Evolutionary conservation across 2,888 invertebrate species (phyloP), one percentile per base, ranked within the genome.

Genomic region (Zygothrica quintamaculata): DNA sequence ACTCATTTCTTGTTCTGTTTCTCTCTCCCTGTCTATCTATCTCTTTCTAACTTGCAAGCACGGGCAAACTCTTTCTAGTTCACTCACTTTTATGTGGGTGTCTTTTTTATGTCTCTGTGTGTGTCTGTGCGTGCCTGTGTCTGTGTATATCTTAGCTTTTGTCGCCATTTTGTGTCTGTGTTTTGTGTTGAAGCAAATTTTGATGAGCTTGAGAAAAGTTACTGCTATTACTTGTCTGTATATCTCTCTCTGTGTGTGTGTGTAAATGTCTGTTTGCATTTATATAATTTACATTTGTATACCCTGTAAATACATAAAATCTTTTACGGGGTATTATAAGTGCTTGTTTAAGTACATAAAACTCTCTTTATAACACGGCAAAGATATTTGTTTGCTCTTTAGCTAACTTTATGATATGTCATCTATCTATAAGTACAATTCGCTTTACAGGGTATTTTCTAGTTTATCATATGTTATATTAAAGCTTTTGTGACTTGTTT

Each of bases 1-100:
- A 90, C 88, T 88, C 89, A 89, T 89, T 89, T 89, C 84, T 87
- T 81, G 67, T 74, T 31, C 51, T 74, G 70, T 74, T 70, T 69
- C 69, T n/a, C n/a, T n/a, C n/a, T n/a, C 74, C 53, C 62, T 58
- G 40, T 9, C 18, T 46, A 29, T 4, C 18, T 2, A 33, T 1
- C 39, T 36, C 33, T 31, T 26, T 15, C 46, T 22, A 37, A 42
- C n/a, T n/a, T n/a, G n/a, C 16, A 22, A 2, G 5, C 18, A 22
- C 18, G 3, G 18, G 5, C 18, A 22, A 22, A 26, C 67, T 33
- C 34, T 16, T 34, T 7, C 22, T 13, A 4, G 12, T 18, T 11
- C 8, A 31, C 16, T n/a, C 12, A 6, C 39, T 40, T 57, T 40
- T 57, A 36, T 50, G 57, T 51, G 58, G 58, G 58, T 58, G 58